Percentiles rank a stretch among this genome's conserved stretches.
Conservation (phyloP, 2,888 invertebrate species). For the Pachycephus smyrnensis region DNA sequence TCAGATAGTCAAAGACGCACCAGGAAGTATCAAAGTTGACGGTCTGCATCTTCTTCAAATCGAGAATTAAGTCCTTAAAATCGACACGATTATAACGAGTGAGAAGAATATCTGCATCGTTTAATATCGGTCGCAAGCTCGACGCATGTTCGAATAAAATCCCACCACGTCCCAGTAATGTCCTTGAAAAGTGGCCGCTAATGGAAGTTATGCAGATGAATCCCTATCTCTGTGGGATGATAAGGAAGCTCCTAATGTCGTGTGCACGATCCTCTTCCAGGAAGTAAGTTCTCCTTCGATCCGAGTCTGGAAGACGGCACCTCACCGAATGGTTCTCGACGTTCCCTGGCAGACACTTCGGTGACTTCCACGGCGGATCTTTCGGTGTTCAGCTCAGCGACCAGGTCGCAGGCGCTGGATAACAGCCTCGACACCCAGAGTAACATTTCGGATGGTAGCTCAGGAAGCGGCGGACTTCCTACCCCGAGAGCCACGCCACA, state of each 20-base stretch:
- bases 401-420: slow-evolving; percentile 79
- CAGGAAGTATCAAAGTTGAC: neutral
- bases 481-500: slow-evolving; percentile 78
- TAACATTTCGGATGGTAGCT: slow-evolving; percentile 79
- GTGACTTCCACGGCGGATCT: slow-evolving; percentile 87
- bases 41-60: neutral
- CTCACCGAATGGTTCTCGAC: slow-evolving; percentile 79
- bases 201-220: neutral
- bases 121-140: neutral
- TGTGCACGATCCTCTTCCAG: slow-evolving; percentile 59
- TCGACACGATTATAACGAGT: neutral
- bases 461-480: slow-evolving; percentile 73
- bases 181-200: neutral
- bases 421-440: slow-evolving; percentile 83
- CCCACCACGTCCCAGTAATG: neutral
- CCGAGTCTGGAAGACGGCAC: slow-evolving; percentile 77
- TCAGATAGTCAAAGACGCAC: neutral
- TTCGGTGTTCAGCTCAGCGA: slow-evolving; percentile 81
- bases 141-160: neutral
- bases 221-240: neutral
- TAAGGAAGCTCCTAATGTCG: neutral
- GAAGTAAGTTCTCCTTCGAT: slow-evolving; percentile 75
- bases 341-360: slow-evolving; percentile 85
- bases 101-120: neutral
- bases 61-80: neutral